phyloP scores from a whole-genome alignment of 2,888 invertebrate genomes.

The Pollenia angustigena region DNA sequence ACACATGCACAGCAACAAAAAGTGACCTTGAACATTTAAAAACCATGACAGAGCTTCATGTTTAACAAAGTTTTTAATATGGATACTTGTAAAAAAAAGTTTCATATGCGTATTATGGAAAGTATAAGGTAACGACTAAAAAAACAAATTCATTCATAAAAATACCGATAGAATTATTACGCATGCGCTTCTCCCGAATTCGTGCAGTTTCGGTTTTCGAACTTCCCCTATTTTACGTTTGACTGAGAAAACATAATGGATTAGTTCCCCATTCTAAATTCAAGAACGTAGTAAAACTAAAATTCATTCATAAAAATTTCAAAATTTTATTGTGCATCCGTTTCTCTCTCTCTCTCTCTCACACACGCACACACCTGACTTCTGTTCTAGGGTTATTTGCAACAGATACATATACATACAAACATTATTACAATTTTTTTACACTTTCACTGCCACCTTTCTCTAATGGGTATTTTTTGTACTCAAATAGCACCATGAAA shows the following conservation, averaged over 20 bases:
- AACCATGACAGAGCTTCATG: constrained; percentile 42
- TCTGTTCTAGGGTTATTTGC: neutral
- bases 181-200: constrained; percentile 53
- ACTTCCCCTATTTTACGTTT: constrained; percentile 52
- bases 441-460: neutral
- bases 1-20: neutral
- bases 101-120: neutral
- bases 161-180: constrained; percentile 6
- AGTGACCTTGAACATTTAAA: constrained; percentile 62
- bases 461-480: neutral
- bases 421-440: neutral
- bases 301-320: constrained; percentile 70
- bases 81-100: constrained; percentile 26
- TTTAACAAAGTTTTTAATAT: constrained; percentile 21
- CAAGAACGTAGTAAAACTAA: constrained; percentile 34
- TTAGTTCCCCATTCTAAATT: neutral
- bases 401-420: constrained; percentile 15
- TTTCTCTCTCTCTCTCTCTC: neutral
- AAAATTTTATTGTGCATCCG: neutral
- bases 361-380: too few relatives aligned
- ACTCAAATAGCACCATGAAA: neutral
- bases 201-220: constrained; percentile 53
- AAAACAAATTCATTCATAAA: constrained; percentile 69
- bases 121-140: neutral
- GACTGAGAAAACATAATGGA: neutral